A percentile compares a stretch with the other conserved stretches of the same genome.
phyloP scores from a whole-genome alignment of 2,888 invertebrate species.

The Drosophila leonis region DNA sequence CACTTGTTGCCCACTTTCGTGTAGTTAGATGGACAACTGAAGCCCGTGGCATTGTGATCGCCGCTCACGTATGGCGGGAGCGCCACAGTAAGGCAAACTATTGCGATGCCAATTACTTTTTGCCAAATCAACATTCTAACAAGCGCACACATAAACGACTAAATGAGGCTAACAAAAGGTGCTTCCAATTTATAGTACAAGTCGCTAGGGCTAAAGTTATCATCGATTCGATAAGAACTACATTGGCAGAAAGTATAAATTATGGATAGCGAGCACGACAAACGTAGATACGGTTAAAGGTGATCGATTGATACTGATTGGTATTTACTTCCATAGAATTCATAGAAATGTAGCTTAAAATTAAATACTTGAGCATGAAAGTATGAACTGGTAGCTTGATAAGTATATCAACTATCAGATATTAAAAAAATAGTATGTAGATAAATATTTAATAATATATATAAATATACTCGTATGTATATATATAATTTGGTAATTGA shows the following conservation, averaged over 20 bases:
- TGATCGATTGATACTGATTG: neutral
- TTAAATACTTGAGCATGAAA: neutral
- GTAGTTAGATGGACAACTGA: neutral
- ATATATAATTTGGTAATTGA: too few relatives aligned
- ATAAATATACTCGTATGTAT: neutral
- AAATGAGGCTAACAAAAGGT: neutral
- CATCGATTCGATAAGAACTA: neutral
- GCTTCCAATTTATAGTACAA: neutral
- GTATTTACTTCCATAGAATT: neutral
- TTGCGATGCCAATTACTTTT: neutral
- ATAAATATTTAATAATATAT: neutral
- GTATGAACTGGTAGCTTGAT: neutral
- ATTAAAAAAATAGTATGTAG: neutral
- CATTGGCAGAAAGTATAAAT: neutral
- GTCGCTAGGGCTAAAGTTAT: neutral
- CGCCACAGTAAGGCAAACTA: neutral
- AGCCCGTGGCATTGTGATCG: neutral
- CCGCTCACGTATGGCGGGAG: neutral
- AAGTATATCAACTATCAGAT: too few relatives aligned
- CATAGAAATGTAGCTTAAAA: neutral
- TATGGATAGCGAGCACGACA: neutral
- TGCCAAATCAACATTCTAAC: neutral
- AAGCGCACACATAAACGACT: neutral
- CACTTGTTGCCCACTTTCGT: slow-evolving; percentile 4
- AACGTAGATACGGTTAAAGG: neutral